Evolutionary conservation across 2,797 vertebrate genomes (phyloP), one percentile per base, ranked within the genome.

Genomic region (Lateolabrax maculatus): DNA sequence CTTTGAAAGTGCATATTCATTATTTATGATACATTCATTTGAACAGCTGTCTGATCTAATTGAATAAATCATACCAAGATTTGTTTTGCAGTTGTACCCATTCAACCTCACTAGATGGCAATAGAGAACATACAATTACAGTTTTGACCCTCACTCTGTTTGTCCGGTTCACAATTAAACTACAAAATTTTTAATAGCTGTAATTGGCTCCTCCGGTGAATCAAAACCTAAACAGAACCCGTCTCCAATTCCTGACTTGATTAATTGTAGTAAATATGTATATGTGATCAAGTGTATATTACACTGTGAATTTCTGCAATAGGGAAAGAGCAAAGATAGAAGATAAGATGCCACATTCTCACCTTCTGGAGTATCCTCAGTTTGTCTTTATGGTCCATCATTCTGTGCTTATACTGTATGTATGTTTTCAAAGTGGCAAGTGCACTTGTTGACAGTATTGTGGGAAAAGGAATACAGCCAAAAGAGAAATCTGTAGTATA

Each of bases 21-120:
- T 68, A 29, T 39, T 56, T 21, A 43, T 16, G 10, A 63, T 0
- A 36, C 18, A 13, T 36, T 13, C 0, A 27, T 23, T 49, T 44
- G 1, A 48, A 25, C 21, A 68, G 6, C 13, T 56, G 27, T 77
- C 23, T 49, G 34, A 68, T 25, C n/a, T 51, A 2, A 39, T 23
- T 68, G 9, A 67, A 31, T 31, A 34, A 58, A 60, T 75, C 10
- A 37, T 21, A 9, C 16, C 16, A 39, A 51, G n/a, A n/a, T n/a
- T n/a, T n/a, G n/a, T 27, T 9, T 46, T 62, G 44, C 21, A 23
- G 58, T 75, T 83, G 58, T 83, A 77, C 52, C n/a, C 21, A 43
- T 74, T 6, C 2, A 53, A 10, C 71, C 2, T 78, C 89, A 90
- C 92, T 90, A 93, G 93, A 88, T 91, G 91, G 92, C 90, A 87